Percentiles rank a stretch among this genome's conserved stretches.
These are phyloP conservation scores for Paraplagusia blochii DNA, from an alignment of 2,113 vertebrate species.

Conservation along the genomic window DNA sequence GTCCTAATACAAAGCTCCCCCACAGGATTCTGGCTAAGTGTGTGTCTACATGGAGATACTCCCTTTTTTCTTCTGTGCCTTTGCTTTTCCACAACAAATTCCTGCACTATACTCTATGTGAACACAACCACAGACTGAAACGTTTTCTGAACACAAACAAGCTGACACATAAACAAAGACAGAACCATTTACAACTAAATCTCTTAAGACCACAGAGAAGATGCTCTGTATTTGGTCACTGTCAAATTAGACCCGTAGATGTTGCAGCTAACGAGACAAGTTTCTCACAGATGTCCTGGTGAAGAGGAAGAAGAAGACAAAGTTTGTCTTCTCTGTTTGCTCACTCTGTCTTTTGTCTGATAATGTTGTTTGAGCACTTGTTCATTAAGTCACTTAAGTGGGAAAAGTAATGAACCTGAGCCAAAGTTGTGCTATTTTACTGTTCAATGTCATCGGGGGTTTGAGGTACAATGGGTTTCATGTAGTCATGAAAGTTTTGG, in stretches of 20 bases:
- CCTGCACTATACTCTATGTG: slow-evolving; percentile 33
- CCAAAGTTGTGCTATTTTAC: too few species aligned
- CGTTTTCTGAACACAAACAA: slow-evolving; percentile 22
- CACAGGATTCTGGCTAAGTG: slow-evolving; percentile 59
- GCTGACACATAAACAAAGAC: slow-evolving; percentile 12
- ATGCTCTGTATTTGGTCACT: slow-evolving; percentile 41
- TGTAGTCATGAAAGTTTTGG: too few species aligned
- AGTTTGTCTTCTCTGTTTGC: too few species aligned
- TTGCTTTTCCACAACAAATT: slow-evolving; percentile 26
- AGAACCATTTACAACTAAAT: slow-evolving; percentile 32
- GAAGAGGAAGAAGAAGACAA: slow-evolving; percentile 7
- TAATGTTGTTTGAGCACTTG: too few species aligned
- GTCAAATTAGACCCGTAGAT: slow-evolving; percentile 44
- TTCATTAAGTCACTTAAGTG: too few species aligned
- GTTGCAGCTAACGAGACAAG: slow-evolving; percentile 58
- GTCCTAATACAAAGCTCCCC: slow-evolving; percentile 65
- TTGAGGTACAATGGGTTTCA: too few species aligned
- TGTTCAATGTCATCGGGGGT: too few species aligned
- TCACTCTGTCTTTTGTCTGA: too few species aligned
- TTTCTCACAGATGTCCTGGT: slow-evolving; percentile 16
- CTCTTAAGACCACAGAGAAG: slow-evolving; percentile 30
- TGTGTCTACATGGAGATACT: slow-evolving; percentile 3
- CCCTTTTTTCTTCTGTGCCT: slow-evolving; percentile 15
- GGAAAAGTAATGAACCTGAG: too few species aligned
- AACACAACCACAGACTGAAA: slow-evolving; percentile 39